A percentile compares a stretch with the other conserved stretches of the same genome.
phyloP scores from a whole-genome alignment of 2,888 invertebrate genomes.

The Dryococelus australis region DNA sequence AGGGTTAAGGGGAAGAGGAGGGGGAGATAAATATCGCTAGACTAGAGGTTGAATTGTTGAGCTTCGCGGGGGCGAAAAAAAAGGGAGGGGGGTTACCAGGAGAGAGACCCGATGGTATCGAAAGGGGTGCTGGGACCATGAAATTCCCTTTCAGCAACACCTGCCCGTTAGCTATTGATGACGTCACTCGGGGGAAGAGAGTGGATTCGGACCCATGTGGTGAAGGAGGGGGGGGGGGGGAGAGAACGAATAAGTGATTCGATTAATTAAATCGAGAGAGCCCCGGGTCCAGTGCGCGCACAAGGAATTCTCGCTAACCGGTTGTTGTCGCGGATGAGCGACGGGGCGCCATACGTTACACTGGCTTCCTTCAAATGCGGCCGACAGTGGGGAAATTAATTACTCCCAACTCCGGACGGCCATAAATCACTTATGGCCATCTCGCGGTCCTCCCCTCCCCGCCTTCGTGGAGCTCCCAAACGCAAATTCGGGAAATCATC shows the following conservation, averaged over 20 bases:
- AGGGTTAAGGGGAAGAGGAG: background rate
- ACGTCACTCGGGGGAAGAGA: background rate
- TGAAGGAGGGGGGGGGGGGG: background rate
- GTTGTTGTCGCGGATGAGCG: slow-evolving; percentile 10
- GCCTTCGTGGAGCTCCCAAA: too few species aligned
- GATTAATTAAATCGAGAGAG: slow-evolving; percentile 1
- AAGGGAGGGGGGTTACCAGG: background rate
- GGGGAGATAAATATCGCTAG: background rate
- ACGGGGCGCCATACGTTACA: background rate
- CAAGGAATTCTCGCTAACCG: background rate
- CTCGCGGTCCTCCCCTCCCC: background rate
- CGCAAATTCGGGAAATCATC: background rate
- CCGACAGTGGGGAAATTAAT: background rate
- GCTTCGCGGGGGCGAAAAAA: background rate
- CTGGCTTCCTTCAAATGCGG: background rate
- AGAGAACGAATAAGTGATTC: background rate
- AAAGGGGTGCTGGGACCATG: background rate
- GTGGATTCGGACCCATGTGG: too few species aligned
- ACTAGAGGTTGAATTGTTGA: background rate
- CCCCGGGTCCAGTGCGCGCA: background rate
- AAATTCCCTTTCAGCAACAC: background rate
- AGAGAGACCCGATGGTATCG: background rate
- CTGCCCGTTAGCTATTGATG: background rate
- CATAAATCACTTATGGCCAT: background rate
- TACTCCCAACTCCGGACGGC: background rate